A percentile compares a stretch with the other conserved stretches of the same genome.
Conservation (phyloP, 2,888 invertebrate species). For the Andrena camellia region DNA sequence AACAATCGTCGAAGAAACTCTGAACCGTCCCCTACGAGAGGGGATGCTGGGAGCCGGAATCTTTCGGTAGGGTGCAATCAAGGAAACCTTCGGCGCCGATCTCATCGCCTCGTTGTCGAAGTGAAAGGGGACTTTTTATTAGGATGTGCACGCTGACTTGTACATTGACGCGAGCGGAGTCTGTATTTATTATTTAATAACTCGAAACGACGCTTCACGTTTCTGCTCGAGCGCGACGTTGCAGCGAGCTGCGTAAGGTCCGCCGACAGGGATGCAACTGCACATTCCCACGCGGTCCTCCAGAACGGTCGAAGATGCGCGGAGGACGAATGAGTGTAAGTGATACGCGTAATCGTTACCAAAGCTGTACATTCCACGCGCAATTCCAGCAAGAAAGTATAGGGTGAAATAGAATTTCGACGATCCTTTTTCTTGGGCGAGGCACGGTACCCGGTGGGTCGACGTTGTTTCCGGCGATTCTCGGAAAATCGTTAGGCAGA, state of each 20-base stretch:
- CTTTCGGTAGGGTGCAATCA: conserved; percentile 45
- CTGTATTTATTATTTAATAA: conserved; percentile 56
- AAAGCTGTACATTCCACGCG: conserved; percentile 61
- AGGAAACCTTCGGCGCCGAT: conserved; percentile 5
- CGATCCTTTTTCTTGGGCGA: conserved; percentile 30
- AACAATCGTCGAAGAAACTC: conserved; percentile 7
- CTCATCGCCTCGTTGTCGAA: conserved; percentile 15
- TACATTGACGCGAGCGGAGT: conserved; percentile 34
- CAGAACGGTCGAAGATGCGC: background rate
- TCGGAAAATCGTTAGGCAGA: background rate
- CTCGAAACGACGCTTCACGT: background rate
- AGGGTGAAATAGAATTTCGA: conserved; percentile 9
- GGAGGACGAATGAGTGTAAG: conserved; percentile 24
- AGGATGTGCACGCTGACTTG: conserved; percentile 11
- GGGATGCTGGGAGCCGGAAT: conserved; percentile 10
- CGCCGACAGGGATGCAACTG: conserved; percentile 37
- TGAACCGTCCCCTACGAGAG: conserved; percentile 28
- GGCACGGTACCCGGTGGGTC: background rate
- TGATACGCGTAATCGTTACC: conserved; percentile 54
- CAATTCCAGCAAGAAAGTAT: conserved; percentile 38
- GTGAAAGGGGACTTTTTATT: background rate
- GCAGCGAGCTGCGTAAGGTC: background rate
- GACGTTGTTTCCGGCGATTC: background rate
- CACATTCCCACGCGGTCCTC: conserved; percentile 43
- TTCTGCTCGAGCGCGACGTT: conserved; percentile 22